Conservation (phyloP, 2,888 invertebrate species). For the Rhimphoctona megacephalus region DNA sequence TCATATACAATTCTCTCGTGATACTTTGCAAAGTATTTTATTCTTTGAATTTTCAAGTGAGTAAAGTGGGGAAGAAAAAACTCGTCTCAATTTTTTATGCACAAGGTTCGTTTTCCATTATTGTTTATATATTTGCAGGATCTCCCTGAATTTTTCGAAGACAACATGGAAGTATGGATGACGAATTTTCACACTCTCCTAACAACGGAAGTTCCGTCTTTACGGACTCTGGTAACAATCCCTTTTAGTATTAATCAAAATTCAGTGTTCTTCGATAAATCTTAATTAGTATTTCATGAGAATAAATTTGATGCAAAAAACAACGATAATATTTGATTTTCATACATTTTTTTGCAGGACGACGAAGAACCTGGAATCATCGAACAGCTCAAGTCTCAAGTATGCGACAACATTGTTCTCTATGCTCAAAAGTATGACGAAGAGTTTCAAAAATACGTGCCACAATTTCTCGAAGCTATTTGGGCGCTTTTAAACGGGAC, state of each 20-base stretch:
- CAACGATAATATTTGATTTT: not conserved
- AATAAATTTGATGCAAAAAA: not conserved
- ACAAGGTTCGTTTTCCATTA: conserved; percentile 4
- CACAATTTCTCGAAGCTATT: conserved; percentile 96
- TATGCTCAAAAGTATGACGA: conserved; percentile 99
- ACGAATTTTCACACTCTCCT: conserved; percentile 93
- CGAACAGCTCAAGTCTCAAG: conserved; percentile 96
- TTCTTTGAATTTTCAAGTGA: conserved; percentile 96
- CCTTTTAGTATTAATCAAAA: not conserved
- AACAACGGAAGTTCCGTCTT: conserved; percentile 90
- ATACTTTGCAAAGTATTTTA: conserved; percentile 98
- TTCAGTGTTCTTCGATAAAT: not conserved
- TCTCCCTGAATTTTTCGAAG: conserved; percentile 99
- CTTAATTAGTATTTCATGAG: not conserved
- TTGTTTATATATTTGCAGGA: conserved; percentile 86
- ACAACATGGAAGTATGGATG: conserved; percentile 99
- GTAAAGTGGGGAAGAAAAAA: conserved; percentile 46
- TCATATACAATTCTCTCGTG: conserved; percentile 95
- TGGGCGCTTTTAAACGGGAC: conserved; percentile 96
- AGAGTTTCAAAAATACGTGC: conserved; percentile 96
- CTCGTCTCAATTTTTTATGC: not conserved
- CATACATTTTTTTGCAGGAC: conserved; percentile 85
- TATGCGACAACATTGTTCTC: conserved; percentile 97
- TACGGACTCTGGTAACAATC: conserved; percentile 88
- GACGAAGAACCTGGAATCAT: conserved; percentile 95